Conservation (phyloP, 2,113 vertebrate genomes). For the Cercopithecus mona region DNA sequence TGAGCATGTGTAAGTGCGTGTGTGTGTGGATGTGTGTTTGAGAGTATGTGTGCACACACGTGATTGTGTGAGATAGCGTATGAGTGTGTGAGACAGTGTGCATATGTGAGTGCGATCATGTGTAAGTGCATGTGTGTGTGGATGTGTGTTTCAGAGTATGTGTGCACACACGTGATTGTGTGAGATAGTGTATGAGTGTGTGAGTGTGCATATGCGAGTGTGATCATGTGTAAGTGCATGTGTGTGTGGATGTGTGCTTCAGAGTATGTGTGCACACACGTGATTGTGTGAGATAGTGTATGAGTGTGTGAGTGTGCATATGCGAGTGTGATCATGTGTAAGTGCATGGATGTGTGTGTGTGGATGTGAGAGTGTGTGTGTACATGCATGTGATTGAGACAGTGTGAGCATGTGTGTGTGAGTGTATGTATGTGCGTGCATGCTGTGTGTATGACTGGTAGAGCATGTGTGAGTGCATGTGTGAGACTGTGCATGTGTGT, state of each 20-base stretch:
- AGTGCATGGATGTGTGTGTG: too few relatives aligned
- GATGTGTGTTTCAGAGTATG: neutral
- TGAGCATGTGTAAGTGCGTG: too few relatives aligned
- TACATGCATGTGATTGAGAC: neutral
- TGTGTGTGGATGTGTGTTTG: too few relatives aligned
- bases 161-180: neutral
- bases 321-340: neutral
- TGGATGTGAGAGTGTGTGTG: neutral
- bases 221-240: too few relatives aligned
- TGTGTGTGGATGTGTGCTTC: too few relatives aligned
- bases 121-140: too few relatives aligned
- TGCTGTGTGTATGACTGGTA: neutral
- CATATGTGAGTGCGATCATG: neutral
- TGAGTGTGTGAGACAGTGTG: neutral
- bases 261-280: neutral
- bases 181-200: too few relatives aligned
- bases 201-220: neutral
- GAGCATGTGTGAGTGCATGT: neutral
- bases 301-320: neutral
- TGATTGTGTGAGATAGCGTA: too few relatives aligned
- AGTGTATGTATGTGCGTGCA: neutral
- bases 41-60: neutral
- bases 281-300: too few relatives aligned
- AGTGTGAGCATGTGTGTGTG: too few relatives aligned
- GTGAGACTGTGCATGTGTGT: too few relatives aligned